These are phyloP conservation scores for Sinocyclocheilus maitianheensis DNA, from an alignment of 2,113 vertebrate genomes.

Conservation along the genomic window DNA sequence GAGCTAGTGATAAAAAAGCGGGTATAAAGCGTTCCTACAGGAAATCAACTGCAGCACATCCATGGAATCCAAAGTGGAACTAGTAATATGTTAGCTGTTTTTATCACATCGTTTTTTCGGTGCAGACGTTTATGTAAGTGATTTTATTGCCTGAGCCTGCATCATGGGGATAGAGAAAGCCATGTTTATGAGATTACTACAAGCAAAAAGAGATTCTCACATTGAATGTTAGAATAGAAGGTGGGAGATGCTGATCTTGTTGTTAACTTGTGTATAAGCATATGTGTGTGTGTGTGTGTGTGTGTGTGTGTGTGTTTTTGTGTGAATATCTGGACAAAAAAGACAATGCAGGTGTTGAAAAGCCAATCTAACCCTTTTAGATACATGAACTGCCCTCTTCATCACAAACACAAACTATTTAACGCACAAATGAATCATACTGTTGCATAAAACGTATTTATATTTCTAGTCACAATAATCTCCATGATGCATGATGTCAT, in stretches of 20 bases:
- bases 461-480: neutral
- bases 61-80: constrained; percentile 60
- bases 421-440: neutral
- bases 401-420: neutral
- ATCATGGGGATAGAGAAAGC: constrained; percentile 59
- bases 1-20: constrained; percentile 72
- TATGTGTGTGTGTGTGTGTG: neutral
- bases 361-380: neutral
- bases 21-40: constrained; percentile 75
- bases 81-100: constrained; percentile 75
- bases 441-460: neutral
- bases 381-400: neutral
- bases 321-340: neutral
- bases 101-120: constrained; percentile 55
- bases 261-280: neutral
- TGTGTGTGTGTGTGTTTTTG: neutral
- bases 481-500: neutral
- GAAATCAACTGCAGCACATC: constrained; percentile 71
- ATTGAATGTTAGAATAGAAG: constrained; percentile 41
- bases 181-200: constrained; percentile 76
- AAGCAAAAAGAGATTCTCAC: constrained; percentile 70
- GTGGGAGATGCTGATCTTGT: constrained; percentile 17
- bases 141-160: constrained; percentile 72
- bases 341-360: constrained; percentile 5
- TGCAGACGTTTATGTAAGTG: constrained; percentile 77